These are phyloP conservation scores for Dipodomys stephensi DNA, from an alignment of 2,113 vertebrate species.

Conservation along the genomic window DNA sequence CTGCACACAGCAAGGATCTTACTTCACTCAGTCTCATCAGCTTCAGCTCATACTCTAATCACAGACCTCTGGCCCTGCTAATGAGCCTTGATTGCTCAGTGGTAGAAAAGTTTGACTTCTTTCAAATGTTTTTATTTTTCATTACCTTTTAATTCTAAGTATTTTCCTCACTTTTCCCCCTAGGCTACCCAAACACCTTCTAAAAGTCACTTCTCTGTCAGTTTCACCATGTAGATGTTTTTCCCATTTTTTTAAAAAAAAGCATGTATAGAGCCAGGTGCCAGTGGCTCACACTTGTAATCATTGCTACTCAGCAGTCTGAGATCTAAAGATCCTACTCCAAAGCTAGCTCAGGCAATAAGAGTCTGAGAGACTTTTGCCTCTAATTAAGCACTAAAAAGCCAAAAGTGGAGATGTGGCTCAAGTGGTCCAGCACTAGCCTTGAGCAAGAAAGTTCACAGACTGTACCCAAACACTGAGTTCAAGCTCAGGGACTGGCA, in stretches of 20 bases:
- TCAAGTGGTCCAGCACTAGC: no score
- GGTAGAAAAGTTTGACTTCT: not conserved
- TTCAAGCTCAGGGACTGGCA: no score
- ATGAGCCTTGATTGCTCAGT: constrained; percentile 9
- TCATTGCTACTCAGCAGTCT: no score
- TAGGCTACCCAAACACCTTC: not conserved
- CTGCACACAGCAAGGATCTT: not conserved
- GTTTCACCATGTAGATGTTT: not conserved
- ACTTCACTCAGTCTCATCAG: not conserved
- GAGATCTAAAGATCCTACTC: no score
- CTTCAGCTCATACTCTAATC: not conserved
- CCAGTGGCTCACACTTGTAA: no score
- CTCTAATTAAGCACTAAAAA: no score
- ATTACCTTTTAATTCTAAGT: not conserved
- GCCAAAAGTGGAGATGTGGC: no score
- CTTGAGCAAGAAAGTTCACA: no score
- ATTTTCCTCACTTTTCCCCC: not conserved
- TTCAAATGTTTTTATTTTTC: not conserved
- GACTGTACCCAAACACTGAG: no score
- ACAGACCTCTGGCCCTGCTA: not conserved
- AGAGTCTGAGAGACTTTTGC: no score
- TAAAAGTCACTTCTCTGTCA: not conserved
- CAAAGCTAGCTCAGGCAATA: no score
- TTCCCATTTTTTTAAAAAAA: not conserved
- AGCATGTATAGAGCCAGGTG: no score